Base-by-base conservation (phyloP, 1,140 invertebrate genomes). In the Rhagoletis pomonella region DNA sequence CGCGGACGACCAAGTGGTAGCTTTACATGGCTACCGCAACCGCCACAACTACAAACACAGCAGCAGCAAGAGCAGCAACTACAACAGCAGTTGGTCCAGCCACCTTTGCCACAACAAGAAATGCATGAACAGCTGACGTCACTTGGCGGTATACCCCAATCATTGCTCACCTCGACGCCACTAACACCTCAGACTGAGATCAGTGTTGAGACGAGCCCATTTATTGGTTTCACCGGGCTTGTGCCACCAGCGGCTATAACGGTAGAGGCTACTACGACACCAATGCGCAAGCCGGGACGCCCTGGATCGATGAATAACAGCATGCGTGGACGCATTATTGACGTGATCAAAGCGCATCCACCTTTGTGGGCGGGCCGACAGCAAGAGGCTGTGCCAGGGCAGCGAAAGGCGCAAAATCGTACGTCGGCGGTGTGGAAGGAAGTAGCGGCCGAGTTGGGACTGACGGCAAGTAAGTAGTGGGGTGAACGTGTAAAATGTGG, bases 351-450 rank as follows among this genome's bases (percentile, higher is more conserved):
- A 86, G 89, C 90, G n/a, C 90, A 90, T 19, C 91, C 91, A 4
- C 88, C 90, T 0, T 89, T 92, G 2, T 92, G 91, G 91, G 91
- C 91, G 62, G 91, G 91, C 2, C 88, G 90, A 29, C 91, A 92
- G 87, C 90, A 90, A 87, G 91, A 92, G 62, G 50, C n/a, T 17
- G 64, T 65, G 17, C 85, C 86, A 42, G 69, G 69, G 2, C 73
- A 81, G 17, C 87, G 73, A 42, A 50, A 60, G 47, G 90, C 91
- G 19, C 91, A 92, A 69, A 92, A 91, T 50, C 90, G 91, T 65
- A 92, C 91, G 19, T 92, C 91, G 0, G 91, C 91, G 2, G 90
- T 92, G 9, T 92, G 91, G 91, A 92, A 92, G 88, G 91, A 92
- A 62, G 90, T 90, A 12, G 91, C 91, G 6, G 88, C 88, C 17